Percentiles rank a stretch among this genome's conserved stretches.
Evolutionary conservation across 2,888 invertebrate genomes (phyloP).

Genomic region (Chaetogeoica ovagalla): DNA sequence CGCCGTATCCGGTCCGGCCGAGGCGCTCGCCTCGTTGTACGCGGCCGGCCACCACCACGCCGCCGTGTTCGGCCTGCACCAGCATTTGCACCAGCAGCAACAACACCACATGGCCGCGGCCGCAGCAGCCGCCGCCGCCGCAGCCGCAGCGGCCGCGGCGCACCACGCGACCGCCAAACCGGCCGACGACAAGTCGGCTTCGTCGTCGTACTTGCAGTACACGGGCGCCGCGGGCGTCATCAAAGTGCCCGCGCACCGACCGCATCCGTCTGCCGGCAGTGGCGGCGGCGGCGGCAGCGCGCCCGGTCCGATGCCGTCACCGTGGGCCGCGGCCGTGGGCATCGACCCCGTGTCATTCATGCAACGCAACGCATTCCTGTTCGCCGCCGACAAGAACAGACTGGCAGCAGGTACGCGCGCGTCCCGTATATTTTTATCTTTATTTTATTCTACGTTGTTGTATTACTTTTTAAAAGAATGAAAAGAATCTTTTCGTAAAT

Average conservation of each 20-base stretch:
- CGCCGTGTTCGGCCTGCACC: slow-evolving; percentile 32
- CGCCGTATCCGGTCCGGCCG: slow-evolving; percentile 38
- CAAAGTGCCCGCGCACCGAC: slow-evolving; percentile 79
- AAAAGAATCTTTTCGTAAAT: no score
- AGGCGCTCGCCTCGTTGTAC: slow-evolving; percentile 43
- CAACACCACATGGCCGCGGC: slow-evolving; percentile 43
- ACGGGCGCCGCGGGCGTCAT: slow-evolving; percentile 70
- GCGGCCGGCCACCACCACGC: slow-evolving; percentile 42
- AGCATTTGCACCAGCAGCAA: slow-evolving; percentile 42
- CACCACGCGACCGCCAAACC: neutral
- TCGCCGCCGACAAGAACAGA: slow-evolving; percentile 55
- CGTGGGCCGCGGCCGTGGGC: slow-evolving; percentile 65
- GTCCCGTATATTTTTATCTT: no score
- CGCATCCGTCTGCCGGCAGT: slow-evolving; percentile 60
- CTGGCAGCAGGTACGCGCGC: slow-evolving; percentile 58
- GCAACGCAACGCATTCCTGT: slow-evolving; percentile 56
- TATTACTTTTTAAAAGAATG: no score
- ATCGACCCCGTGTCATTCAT: slow-evolving; percentile 63
- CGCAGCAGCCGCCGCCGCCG: neutral
- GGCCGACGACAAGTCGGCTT: slow-evolving; percentile 26
- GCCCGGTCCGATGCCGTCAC: slow-evolving; percentile 61
- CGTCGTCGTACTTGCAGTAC: slow-evolving; percentile 35
- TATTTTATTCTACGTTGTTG: no score
- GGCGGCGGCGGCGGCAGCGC: slow-evolving; percentile 36
- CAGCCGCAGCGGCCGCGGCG: slow-evolving; percentile 5